Evolutionary conservation across 2,797 vertebrate species (phyloP).

Genomic region (Acropternis orthonyx): DNA sequence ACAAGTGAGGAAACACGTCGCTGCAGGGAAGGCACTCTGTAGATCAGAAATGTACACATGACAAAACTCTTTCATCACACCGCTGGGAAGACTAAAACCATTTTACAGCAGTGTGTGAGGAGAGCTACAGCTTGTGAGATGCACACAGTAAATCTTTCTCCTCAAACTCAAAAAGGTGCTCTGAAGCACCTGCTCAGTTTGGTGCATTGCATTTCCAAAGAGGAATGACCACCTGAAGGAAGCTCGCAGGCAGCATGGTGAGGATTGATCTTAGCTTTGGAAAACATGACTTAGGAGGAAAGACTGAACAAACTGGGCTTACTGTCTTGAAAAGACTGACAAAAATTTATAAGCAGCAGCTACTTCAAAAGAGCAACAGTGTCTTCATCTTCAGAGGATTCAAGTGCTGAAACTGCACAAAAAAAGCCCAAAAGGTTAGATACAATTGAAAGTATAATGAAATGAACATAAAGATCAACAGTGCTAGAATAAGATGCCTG

Average conservation of each 20-base stretch:
- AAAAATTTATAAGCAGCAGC: background rate
- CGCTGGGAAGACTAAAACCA: background rate
- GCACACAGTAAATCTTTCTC: background rate
- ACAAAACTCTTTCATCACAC: background rate
- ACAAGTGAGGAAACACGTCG: background rate
- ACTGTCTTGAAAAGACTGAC: background rate
- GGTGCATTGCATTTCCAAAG: background rate
- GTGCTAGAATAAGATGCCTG: background rate
- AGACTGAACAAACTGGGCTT: background rate
- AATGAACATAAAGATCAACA: background rate
- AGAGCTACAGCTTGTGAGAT: background rate
- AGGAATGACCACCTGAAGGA: background rate
- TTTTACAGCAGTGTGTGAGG: background rate
- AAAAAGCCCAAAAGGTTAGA: accelerated
- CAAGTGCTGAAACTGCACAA: background rate
- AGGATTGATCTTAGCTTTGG: background rate
- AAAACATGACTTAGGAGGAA: background rate
- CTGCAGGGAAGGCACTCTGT: background rate
- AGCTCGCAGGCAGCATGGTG: background rate
- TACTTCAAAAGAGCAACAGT: background rate
- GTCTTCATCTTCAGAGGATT: background rate
- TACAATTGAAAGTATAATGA: background rate
- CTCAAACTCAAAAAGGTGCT: background rate
- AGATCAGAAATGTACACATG: background rate
- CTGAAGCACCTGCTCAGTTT: background rate